phyloP scores from a whole-genome alignment of 1,140 invertebrate genomes.

The Drosophila sp. region DNA sequence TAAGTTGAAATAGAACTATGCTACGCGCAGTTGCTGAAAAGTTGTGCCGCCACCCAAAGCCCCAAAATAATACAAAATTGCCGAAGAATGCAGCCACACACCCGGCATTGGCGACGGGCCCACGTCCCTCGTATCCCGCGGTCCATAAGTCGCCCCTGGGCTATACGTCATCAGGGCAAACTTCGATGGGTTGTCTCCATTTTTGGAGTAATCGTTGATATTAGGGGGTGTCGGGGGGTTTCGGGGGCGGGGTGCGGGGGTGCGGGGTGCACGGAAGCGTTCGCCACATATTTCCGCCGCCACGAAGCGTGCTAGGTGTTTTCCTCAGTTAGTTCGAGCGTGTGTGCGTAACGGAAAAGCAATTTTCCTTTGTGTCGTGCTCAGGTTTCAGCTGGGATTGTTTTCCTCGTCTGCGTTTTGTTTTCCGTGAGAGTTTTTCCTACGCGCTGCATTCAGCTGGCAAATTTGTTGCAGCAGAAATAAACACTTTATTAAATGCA shows the following conservation, averaged over 20 bases:
- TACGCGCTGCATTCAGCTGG: slow-evolving; percentile 70
- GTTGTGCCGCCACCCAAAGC: slow-evolving; percentile 44
- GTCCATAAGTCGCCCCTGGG: slow-evolving; percentile 6
- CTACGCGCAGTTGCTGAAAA: slow-evolving; percentile 48
- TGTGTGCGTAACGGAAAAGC: slow-evolving; percentile 77
- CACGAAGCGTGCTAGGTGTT: slow-evolving; percentile 77
- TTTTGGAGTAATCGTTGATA: slow-evolving; percentile 20
- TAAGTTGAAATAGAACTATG: slow-evolving; percentile 75
- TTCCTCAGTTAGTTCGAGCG: slow-evolving; percentile 38
- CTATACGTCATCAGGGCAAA: slow-evolving; percentile 67
- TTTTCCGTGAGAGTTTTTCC: slow-evolving; percentile 41
- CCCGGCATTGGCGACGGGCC: background rate
- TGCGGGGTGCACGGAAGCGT: slow-evolving; percentile 48
- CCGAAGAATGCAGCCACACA: slow-evolving; percentile 45
- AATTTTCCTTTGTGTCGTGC: slow-evolving; percentile 82
- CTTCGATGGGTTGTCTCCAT: slow-evolving; percentile 66
- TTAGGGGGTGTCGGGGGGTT: background rate
- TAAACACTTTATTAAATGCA: slow-evolving; percentile 84
- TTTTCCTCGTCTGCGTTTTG: slow-evolving; percentile 53
- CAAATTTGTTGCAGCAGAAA: slow-evolving; percentile 82
- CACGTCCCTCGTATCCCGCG: background rate
- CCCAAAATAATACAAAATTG: slow-evolving; percentile 44
- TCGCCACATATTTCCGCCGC: slow-evolving; percentile 74
- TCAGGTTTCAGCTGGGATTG: slow-evolving; percentile 74
- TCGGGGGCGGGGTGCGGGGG: background rate